Conservation (phyloP, 2,113 vertebrate genomes). For the Sebastes schlegelii region DNA sequence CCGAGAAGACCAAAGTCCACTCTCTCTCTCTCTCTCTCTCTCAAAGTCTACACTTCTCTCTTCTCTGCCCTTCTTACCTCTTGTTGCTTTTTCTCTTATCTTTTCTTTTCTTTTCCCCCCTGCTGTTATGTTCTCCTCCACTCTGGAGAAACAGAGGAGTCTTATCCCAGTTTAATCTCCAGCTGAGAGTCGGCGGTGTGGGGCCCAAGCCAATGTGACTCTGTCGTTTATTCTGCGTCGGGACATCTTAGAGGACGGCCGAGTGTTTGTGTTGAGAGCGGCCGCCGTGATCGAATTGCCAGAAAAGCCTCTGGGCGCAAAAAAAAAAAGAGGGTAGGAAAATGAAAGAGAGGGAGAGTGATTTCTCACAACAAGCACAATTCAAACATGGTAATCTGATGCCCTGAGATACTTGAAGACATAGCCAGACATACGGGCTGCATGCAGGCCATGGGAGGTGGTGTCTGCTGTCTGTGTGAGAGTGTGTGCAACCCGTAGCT, state of each 20-base stretch:
- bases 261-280: slow-evolving; percentile 63
- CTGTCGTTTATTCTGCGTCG: slow-evolving; percentile 57
- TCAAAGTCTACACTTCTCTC: slow-evolving; percentile 6
- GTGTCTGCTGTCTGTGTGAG: slow-evolving; percentile 35
- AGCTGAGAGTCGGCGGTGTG: slow-evolving; percentile 43
- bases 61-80: slow-evolving; percentile 17
- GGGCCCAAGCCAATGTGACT: slow-evolving; percentile 63
- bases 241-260: slow-evolving; percentile 43
- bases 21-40: slow-evolving; percentile 1
- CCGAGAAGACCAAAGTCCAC: slow-evolving; percentile 45
- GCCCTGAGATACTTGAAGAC: slow-evolving; percentile 65
- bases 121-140: slow-evolving; percentile 34
- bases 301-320: slow-evolving; percentile 46
- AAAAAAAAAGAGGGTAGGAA: slow-evolving; percentile 33
- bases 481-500: slow-evolving; percentile 34
- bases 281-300: slow-evolving; percentile 61
- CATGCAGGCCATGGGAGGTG: slow-evolving; percentile 44
- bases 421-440: slow-evolving; percentile 39
- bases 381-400: slow-evolving; percentile 73
- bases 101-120: neutral
- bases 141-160: slow-evolving; percentile 47
- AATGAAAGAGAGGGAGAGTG: slow-evolving; percentile 50
- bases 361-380: slow-evolving; percentile 63
- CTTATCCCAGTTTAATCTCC: slow-evolving; percentile 62
- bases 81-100: slow-evolving; percentile 35